Evolutionary conservation across 2,113 vertebrate species (phyloP).

Genomic region (Puma concolor): DNA sequence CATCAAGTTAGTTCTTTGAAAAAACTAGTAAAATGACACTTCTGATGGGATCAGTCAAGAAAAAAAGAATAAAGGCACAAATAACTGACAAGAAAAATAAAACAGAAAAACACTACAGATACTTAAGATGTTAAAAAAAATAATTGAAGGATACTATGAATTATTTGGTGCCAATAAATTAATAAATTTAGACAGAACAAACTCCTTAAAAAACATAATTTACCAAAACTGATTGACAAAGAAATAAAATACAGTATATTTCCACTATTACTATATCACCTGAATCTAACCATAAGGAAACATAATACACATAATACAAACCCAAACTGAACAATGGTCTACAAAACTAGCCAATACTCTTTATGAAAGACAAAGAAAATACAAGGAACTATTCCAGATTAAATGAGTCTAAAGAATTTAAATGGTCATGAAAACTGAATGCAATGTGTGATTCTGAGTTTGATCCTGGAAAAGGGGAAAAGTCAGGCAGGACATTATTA

Average conservation of each 20-base stretch:
- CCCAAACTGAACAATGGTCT: not conserved
- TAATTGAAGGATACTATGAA: not conserved
- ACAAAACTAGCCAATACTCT: not conserved
- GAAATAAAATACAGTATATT: conserved; percentile 1
- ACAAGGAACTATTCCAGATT: not conserved
- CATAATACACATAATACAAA: not conserved
- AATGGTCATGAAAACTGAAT: not conserved
- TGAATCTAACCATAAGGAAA: not conserved
- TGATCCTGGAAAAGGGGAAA: not conserved
- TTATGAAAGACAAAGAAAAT: not conserved
- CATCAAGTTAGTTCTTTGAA: not conserved
- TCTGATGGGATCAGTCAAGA: not conserved
- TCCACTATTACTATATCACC: not conserved
- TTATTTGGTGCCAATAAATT: not conserved
- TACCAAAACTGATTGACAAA: not conserved
- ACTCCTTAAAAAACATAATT: conserved; percentile 7
- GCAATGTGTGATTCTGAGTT: not conserved
- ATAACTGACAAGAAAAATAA: not conserved
- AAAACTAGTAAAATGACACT: not conserved
- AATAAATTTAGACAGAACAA: not conserved
- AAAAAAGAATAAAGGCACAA: not conserved
- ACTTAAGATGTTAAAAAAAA: not conserved
- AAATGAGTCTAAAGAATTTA: not conserved
- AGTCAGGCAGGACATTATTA: not conserved
- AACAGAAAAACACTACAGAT: not conserved